Evolutionary conservation across 2,888 invertebrate genomes (phyloP), one percentile per base, ranked within the genome.

Genomic region (Athrips mouffetella): DNA sequence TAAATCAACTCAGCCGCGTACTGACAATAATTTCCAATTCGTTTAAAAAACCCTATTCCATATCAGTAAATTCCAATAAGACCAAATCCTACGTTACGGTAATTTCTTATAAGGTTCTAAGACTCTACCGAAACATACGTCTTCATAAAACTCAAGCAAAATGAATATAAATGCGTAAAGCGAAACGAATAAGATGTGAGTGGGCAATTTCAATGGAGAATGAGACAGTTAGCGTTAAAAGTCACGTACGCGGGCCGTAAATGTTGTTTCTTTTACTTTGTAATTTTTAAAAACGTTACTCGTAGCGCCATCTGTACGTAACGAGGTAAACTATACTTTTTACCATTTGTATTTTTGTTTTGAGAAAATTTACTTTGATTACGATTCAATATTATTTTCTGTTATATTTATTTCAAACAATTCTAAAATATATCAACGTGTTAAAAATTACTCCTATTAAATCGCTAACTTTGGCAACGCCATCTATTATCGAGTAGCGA

Each of bases 91-190:
- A 52, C 53, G 51, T 55, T 48, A 52, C 56, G 52, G 59, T 21
- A 46, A 65, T 60, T 62, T 73, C 77, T 73, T 75, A 80, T 76
- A 76, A 62, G 76, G 68, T 58, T 71, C n/a, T n/a, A n/a, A n/a
- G n/a, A n/a, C n/a, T n/a, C n/a, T 63, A 61, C 63, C 49, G 68
- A 70, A 65, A 64, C 72, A 76, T 82, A 74, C 61, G 74, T 82
- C 78, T 81, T 78, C 73, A 77, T 81, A 73, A 78, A 77, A 65
- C 60, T 63, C 58, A 59, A 47, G 73, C 70, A 77, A 45, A 82
- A 84, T 78, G 80, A 83, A 80, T 83, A 81, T 77, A 80, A 84
- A 86, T 80, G 82, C 64, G 70, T 55, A 65, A 67, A 70, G 65
- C 67, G 67, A 65, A 65, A 58, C 2, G 70, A 83, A 75, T 81